phyloP scores from a whole-genome alignment of 2,888 invertebrate species.

The Agrotis exclamationis region DNA sequence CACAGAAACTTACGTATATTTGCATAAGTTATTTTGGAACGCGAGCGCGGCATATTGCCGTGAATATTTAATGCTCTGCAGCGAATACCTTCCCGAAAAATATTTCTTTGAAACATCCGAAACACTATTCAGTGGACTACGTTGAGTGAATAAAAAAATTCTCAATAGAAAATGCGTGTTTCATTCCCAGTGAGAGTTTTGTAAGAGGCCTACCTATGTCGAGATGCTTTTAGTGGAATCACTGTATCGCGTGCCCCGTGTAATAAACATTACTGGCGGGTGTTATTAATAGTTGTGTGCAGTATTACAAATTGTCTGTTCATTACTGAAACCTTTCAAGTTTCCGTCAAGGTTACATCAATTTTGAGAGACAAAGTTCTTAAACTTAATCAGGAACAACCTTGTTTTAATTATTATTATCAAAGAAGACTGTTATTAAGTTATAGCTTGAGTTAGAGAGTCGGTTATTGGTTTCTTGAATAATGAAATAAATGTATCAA shows the following conservation, averaged over 20 bases:
- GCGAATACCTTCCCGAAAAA: constrained; percentile 73
- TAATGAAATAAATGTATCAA: background rate
- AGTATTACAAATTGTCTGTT: constrained; percentile 75
- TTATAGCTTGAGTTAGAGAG: constrained; percentile 38
- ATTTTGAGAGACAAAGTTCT: constrained; percentile 27
- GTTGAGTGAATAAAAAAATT: constrained; percentile 79
- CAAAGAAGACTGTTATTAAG: constrained; percentile 43
- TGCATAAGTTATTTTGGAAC: constrained; percentile 82
- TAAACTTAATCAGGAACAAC: constrained; percentile 51
- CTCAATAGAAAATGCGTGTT: constrained; percentile 76
- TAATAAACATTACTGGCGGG: constrained; percentile 77
- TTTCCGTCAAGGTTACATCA: constrained; percentile 57
- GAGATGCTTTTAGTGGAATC: constrained; percentile 87
- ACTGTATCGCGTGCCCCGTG: constrained; percentile 83
- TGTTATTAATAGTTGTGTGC: constrained; percentile 78
- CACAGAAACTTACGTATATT: constrained; percentile 74
- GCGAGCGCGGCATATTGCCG: constrained; percentile 77
- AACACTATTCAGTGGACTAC: constrained; percentile 81
- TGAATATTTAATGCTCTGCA: constrained; percentile 80
- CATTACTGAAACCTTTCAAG: constrained; percentile 70
- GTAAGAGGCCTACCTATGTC: constrained; percentile 72
- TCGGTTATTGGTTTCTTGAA: background rate
- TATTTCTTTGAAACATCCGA: constrained; percentile 79
- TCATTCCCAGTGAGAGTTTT: constrained; percentile 68
- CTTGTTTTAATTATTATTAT: constrained; percentile 52